Percentiles rank a stretch among this genome's conserved stretches.
Conservation (phyloP, 2,113 vertebrate species). For the Indicator maculatus region DNA sequence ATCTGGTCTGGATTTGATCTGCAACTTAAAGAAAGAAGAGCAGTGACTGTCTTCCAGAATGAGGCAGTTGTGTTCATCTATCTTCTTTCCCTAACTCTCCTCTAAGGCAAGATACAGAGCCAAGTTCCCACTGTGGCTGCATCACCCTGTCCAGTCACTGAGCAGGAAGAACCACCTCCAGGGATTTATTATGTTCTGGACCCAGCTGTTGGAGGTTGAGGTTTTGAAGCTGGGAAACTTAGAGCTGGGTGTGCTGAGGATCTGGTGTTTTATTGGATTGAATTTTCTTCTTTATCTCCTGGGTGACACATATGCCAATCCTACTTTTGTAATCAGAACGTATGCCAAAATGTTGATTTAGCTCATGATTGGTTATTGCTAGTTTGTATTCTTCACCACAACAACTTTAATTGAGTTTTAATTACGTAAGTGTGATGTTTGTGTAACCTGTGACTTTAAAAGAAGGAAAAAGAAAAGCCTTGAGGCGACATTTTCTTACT, state of each 20-base stretch:
- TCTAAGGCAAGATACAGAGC: not conserved
- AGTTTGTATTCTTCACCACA: not conserved
- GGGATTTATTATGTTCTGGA: not conserved
- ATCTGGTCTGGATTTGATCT: slow-evolving; percentile 63
- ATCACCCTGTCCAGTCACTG: not conserved
- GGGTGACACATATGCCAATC: not conserved
- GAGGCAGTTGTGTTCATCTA: not conserved
- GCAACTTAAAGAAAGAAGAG: slow-evolving; percentile 43
- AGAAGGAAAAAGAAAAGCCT: not conserved
- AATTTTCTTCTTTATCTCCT: not conserved
- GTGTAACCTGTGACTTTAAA: slow-evolving; percentile 52
- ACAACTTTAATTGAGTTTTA: not conserved
- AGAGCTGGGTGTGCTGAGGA: not conserved
- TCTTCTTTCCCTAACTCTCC: slow-evolving; percentile 13
- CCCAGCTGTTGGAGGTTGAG: not conserved
- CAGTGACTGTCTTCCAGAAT: slow-evolving; percentile 7
- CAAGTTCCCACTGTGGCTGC: not conserved
- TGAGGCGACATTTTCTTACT: not conserved
- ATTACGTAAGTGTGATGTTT: slow-evolving; percentile 4
- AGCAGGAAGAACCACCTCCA: not conserved
- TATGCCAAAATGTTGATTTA: not conserved
- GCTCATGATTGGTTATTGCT: not conserved
- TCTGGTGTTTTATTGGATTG: not conserved
- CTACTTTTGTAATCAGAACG: accelerated
- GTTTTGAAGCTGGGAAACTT: not conserved